A percentile compares a stretch with the other conserved stretches of the same genome.
Evolutionary conservation across 1,140 invertebrate genomes (phyloP).

Genomic region (Medauroidea extradentata): DNA sequence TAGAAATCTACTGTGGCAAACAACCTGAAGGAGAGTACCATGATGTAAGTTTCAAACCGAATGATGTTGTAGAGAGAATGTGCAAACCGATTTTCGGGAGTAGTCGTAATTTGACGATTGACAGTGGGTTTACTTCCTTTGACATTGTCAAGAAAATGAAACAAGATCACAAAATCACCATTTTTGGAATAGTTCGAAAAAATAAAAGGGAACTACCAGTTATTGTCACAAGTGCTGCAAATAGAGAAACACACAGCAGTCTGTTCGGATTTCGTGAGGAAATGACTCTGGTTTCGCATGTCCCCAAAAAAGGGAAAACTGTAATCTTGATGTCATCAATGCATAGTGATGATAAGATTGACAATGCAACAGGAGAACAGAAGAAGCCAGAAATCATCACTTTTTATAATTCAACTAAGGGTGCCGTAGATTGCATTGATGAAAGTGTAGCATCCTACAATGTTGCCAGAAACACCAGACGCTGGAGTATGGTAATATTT

Average conservation of each 20-base stretch:
- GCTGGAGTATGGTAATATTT: neutral
- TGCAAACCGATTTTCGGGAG: constrained; percentile 41
- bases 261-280: constrained; percentile 31
- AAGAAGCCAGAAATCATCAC: constrained; percentile 39
- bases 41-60: constrained; percentile 26
- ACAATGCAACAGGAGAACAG: constrained; percentile 16
- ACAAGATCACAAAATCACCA: constrained; percentile 20
- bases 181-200: constrained; percentile 35
- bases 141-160: constrained; percentile 25
- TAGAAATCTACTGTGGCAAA: constrained; percentile 46
- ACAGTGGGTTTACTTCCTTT: constrained; percentile 30
- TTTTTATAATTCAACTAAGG: constrained; percentile 42
- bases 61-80: constrained; percentile 40
- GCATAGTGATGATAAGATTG: constrained; percentile 24
- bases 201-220: constrained; percentile 35
- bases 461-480: constrained; percentile 15
- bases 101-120: constrained; percentile 38
- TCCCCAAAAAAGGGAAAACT: constrained; percentile 27
- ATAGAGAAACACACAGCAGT: constrained; percentile 3
- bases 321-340: constrained; percentile 25
- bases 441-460: constrained; percentile 27
- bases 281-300: constrained; percentile 27
- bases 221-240: too few species aligned
- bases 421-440: constrained; percentile 40
- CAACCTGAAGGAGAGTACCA: constrained; percentile 35